Percentiles rank a stretch among this genome's conserved stretches.
phyloP scores from a whole-genome alignment of 2,797 vertebrate species.

The Cephalopachus bancanus region DNA sequence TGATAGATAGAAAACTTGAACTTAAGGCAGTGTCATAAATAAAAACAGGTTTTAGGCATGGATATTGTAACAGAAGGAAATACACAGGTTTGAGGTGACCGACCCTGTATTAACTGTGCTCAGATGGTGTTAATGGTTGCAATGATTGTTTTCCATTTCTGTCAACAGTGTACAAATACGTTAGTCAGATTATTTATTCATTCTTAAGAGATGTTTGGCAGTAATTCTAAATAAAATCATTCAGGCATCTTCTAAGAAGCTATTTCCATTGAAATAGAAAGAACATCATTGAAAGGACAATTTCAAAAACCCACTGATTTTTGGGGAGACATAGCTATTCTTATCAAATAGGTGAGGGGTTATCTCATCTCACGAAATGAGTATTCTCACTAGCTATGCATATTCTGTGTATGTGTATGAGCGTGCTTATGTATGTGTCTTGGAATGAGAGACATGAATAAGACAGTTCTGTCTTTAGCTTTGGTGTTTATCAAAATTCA shows the following conservation, averaged over 20 bases:
- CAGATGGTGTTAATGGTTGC: background rate
- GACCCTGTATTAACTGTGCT: background rate
- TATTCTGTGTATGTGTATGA: no score
- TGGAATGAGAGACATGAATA: rapidly evolving
- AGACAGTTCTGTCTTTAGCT: background rate
- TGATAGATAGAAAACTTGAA: background rate
- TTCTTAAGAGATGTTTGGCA: background rate
- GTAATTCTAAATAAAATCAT: background rate
- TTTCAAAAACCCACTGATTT: background rate
- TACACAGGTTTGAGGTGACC: background rate
- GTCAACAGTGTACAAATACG: background rate
- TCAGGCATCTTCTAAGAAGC: background rate
- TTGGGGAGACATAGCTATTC: background rate
- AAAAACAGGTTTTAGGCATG: background rate
- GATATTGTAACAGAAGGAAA: background rate
- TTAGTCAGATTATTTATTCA: background rate
- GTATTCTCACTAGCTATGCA: background rate
- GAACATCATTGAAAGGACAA: background rate
- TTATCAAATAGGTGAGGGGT: background rate
- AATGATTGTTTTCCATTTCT: background rate
- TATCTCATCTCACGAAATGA: background rate
- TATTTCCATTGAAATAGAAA: background rate
- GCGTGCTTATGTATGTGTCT: no score
- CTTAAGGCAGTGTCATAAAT: background rate
- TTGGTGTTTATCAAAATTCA: background rate